Evolutionary conservation across 2,888 invertebrate genomes (phyloP).

Genomic region (Cheilosia vernalis): DNA sequence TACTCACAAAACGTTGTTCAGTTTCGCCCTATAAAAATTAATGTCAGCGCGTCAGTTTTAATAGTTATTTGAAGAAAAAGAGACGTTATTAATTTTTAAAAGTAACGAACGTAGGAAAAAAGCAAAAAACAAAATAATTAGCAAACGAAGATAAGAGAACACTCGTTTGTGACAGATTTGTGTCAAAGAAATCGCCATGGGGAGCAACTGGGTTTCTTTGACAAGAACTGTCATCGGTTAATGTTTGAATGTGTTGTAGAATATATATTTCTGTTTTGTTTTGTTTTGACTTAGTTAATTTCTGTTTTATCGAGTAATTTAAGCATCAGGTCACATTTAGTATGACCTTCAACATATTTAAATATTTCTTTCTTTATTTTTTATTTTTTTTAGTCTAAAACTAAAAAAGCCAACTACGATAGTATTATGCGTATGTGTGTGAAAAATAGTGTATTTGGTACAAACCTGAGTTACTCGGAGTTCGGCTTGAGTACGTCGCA

Average conservation of each 20-base stretch:
- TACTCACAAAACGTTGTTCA: constrained; percentile 84
- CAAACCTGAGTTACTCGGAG: constrained; percentile 92
- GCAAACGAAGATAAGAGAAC: constrained; percentile 51
- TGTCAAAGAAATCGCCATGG: constrained; percentile 51
- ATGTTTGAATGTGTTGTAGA: constrained; percentile 58
- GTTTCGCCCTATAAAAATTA: constrained; percentile 83
- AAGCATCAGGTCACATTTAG: constrained; percentile 64
- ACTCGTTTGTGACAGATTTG: constrained; percentile 28
- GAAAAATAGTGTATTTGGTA: constrained; percentile 13
- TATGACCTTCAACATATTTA: constrained; percentile 63
- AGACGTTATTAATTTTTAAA: constrained; percentile 62
- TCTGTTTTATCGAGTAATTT: constrained; percentile 14
- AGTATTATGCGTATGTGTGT: constrained; percentile 44
- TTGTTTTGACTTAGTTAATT: constrained; percentile 24
- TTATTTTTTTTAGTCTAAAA: constrained; percentile 54
- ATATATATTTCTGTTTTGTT: background rate
- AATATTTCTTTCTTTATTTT: constrained; percentile 9
- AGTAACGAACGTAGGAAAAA: constrained; percentile 76
- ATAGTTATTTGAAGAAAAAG: constrained; percentile 71
- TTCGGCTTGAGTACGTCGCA: constrained; percentile 94
- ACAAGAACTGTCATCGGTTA: constrained; percentile 56
- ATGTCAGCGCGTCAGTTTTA: constrained; percentile 82
- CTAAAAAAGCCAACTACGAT: constrained; percentile 68
- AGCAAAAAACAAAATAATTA: constrained; percentile 50
- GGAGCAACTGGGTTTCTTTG: constrained; percentile 24